phyloP scores from a whole-genome alignment of 2,113 vertebrate species.

The Stomatorhinus ivindoensis region DNA sequence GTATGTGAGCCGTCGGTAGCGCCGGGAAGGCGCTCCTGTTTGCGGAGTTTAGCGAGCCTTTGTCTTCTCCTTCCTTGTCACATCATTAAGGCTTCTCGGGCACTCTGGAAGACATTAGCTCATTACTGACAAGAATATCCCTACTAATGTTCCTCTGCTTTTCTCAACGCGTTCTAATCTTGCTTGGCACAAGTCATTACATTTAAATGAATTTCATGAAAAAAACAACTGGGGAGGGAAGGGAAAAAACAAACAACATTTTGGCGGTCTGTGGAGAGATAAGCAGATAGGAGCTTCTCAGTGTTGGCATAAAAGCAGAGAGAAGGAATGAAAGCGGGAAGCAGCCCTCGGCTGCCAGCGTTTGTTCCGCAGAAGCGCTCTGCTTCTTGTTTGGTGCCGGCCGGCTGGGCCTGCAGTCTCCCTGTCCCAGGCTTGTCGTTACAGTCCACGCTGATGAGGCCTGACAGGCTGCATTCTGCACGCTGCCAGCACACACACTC shows the following conservation, averaged over 20 bases:
- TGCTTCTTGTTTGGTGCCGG: neutral
- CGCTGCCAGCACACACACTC: slow-evolving; percentile 25
- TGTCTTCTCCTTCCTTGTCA: slow-evolving; percentile 48
- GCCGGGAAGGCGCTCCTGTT: slow-evolving; percentile 32
- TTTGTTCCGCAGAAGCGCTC: slow-evolving; percentile 54
- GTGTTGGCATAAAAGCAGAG: slow-evolving; percentile 47
- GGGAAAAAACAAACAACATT: slow-evolving; percentile 46
- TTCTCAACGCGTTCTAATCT: slow-evolving; percentile 56
- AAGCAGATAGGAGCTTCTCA: slow-evolving; percentile 45
- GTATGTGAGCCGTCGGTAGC: neutral
- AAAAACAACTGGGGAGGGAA: slow-evolving; percentile 30
- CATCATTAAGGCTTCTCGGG: slow-evolving; percentile 48
- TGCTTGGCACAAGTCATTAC: slow-evolving; percentile 53
- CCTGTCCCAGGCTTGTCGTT: slow-evolving; percentile 18
- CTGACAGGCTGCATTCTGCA: slow-evolving; percentile 57
- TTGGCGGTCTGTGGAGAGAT: slow-evolving; percentile 54
- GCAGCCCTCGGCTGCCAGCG: slow-evolving; percentile 57
- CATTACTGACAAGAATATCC: slow-evolving; percentile 63
- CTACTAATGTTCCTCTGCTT: slow-evolving; percentile 48
- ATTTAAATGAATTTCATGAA: slow-evolving; percentile 48
- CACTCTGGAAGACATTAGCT: slow-evolving; percentile 42
- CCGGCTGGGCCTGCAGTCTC: slow-evolving; percentile 10
- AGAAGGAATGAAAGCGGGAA: slow-evolving; percentile 50
- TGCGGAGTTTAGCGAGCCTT: slow-evolving; percentile 47
- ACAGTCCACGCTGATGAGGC: slow-evolving; percentile 51